Percentiles rank a stretch among this genome's conserved stretches.
Conservation (phyloP, 2,888 invertebrate genomes). For the Keiferia lycopersicella region DNA sequence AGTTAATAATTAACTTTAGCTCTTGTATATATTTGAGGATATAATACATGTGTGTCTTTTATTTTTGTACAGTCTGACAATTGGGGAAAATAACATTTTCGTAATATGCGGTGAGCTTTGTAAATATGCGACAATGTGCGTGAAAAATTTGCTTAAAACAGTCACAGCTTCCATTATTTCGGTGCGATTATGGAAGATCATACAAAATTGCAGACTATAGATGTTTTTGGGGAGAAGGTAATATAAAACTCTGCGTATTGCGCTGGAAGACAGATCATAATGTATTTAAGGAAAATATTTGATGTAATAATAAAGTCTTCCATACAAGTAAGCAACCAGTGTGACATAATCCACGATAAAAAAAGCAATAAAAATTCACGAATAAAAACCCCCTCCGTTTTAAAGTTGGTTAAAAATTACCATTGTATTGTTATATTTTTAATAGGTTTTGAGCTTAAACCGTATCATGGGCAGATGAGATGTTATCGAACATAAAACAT, state of each 20-base stretch:
- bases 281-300: slow-evolving; percentile 1
- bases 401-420: no score
- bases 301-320: background rate
- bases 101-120: slow-evolving; percentile 37
- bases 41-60: slow-evolving; percentile 45
- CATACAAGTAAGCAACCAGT: background rate
- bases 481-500: no score
- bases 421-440: no score
- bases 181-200: background rate
- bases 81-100: slow-evolving; percentile 18
- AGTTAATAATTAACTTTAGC: slow-evolving; percentile 56
- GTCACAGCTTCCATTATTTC: background rate
- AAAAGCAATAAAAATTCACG: no score
- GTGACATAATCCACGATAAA: background rate
- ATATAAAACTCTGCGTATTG: no score
- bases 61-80: slow-evolving; percentile 55
- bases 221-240: background rate
- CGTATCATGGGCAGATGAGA: no score
- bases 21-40: slow-evolving; percentile 56
- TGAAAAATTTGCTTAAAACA: slow-evolving; percentile 22
- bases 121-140: slow-evolving; percentile 37
- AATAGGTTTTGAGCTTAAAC: no score
- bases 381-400: no score
- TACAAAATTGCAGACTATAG: background rate
- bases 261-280: background rate